Percentiles rank a stretch among this genome's conserved stretches.
Conservation (phyloP, 2,113 vertebrate genomes). For the Nycticebus coucang region DNA sequence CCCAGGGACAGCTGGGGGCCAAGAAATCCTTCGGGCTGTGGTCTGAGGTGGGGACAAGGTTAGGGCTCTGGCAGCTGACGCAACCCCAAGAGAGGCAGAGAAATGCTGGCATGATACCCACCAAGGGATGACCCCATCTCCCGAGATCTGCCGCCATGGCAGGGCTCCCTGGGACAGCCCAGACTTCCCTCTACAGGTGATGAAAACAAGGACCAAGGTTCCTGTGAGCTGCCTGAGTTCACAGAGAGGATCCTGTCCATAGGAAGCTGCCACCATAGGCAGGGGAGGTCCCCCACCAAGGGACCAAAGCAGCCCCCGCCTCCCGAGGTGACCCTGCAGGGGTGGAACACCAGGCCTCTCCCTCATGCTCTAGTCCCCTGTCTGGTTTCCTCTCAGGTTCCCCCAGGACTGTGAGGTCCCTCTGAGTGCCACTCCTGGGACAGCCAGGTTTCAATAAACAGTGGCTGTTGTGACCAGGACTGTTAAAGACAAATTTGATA, state of each 20-base stretch:
- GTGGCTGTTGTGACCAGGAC: not conserved
- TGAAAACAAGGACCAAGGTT: not conserved
- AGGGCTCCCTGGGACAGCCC: not conserved
- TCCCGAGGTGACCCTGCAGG: not conserved
- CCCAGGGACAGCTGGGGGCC: not conserved
- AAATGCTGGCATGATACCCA: too few species aligned
- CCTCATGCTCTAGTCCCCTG: not conserved
- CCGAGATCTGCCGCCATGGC: not conserved
- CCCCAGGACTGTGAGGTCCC: too few species aligned
- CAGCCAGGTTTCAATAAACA: not conserved
- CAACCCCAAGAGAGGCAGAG: not conserved
- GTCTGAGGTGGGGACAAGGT: not conserved
- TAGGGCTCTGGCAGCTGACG: not conserved
- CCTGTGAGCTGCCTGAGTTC: not conserved
- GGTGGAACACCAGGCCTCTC: too few species aligned
- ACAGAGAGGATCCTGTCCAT: not conserved
- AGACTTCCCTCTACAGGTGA: not conserved
- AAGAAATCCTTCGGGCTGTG: not conserved
- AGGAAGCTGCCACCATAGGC: not conserved
- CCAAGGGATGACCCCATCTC: not conserved
- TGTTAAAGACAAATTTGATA: not conserved
- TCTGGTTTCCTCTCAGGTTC: not conserved
- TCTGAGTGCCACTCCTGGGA: not conserved
- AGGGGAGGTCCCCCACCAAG: not conserved
- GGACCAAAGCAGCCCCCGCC: not conserved